These are phyloP conservation scores for Dermolepida albohirtum DNA, from an alignment of 2,888 invertebrate genomes.

Conservation along the genomic window DNA sequence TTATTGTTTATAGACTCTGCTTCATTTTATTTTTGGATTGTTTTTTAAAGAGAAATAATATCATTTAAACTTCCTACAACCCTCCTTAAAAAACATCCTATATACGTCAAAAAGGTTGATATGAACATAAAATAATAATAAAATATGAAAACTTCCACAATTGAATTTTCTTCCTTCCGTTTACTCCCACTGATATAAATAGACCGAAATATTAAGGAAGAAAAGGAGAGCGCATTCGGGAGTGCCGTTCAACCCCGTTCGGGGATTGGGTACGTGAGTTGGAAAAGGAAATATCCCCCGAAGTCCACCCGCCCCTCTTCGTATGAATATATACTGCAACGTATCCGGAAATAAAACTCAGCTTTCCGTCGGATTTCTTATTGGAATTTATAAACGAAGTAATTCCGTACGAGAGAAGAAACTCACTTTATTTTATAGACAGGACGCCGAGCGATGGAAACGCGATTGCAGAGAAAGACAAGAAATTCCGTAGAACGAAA, in stretches of 20 bases:
- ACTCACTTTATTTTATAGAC: conserved; percentile 57
- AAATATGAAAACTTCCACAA: conserved; percentile 37
- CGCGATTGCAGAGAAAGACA: conserved; percentile 48
- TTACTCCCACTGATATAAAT: conserved; percentile 37
- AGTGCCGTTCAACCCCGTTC: background rate
- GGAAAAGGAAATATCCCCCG: conserved; percentile 11
- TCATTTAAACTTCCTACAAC: background rate
- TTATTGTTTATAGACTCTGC: no score
- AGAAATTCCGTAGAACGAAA: background rate
- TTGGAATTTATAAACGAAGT: conserved; percentile 59
- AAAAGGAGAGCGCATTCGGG: background rate
- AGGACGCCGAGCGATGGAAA: conserved; percentile 51
- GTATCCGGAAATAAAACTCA: conserved; percentile 52
- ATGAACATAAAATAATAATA: conserved; percentile 29
- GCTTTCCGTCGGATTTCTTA: conserved; percentile 53
- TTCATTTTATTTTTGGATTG: no score
- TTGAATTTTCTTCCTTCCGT: conserved; percentile 28
- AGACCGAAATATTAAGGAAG: conserved; percentile 35
- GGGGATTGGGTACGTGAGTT: background rate
- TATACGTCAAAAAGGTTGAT: conserved; percentile 9
- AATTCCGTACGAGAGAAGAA: conserved; percentile 54
- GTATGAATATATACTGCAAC: conserved; percentile 35
- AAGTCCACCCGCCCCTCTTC: background rate
- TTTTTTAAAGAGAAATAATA: no score
- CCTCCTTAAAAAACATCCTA: background rate